Percentiles rank a stretch among this genome's conserved stretches.
Conservation (phyloP, 1,140 invertebrate species). For the Drosophila pachea region DNA sequence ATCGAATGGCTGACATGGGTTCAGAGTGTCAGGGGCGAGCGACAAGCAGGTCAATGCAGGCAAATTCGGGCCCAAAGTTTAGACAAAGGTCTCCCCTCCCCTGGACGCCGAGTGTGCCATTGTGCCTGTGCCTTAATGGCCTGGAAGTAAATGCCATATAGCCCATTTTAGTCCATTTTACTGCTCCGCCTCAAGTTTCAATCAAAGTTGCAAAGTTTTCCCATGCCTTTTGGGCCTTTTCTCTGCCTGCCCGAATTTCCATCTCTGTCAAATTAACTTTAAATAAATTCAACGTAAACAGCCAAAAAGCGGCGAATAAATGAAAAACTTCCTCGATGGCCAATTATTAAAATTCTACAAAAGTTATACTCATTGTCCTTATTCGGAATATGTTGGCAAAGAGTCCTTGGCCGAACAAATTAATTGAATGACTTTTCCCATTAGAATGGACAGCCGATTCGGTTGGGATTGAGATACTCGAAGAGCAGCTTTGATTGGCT, state of each 20-base stretch:
- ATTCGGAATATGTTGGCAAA: background rate
- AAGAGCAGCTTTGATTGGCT: slow-evolving; percentile 5
- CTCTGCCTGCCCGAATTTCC: slow-evolving; percentile 17
- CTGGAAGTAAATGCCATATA: slow-evolving; percentile 45
- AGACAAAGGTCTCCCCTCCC: slow-evolving; percentile 30
- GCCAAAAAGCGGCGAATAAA: slow-evolving; percentile 1
- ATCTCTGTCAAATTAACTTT: slow-evolving; percentile 40
- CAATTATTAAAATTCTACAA: slow-evolving; percentile 32
- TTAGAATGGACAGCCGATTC: too few relatives aligned
- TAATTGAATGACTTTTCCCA: slow-evolving; percentile 7
- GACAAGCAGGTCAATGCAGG: slow-evolving; percentile 42
- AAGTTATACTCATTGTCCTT: background rate
- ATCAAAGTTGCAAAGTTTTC: slow-evolving; percentile 42
- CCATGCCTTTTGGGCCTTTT: background rate
- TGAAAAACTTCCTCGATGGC: slow-evolving; percentile 10
- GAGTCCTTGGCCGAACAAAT: slow-evolving; percentile 3
- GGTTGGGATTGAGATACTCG: too few relatives aligned
- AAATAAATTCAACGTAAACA: slow-evolving; percentile 34
- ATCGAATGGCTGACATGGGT: slow-evolving; percentile 23
- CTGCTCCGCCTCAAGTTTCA: slow-evolving; percentile 35
- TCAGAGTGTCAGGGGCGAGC: slow-evolving; percentile 22
- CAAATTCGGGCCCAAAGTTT: slow-evolving; percentile 39
- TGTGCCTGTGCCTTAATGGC: slow-evolving; percentile 39
- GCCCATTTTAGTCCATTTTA: slow-evolving; percentile 19
- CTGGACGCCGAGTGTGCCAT: slow-evolving; percentile 24